Conservation (phyloP, 2,888 invertebrate species). For the Hypercompe scribonia region DNA sequence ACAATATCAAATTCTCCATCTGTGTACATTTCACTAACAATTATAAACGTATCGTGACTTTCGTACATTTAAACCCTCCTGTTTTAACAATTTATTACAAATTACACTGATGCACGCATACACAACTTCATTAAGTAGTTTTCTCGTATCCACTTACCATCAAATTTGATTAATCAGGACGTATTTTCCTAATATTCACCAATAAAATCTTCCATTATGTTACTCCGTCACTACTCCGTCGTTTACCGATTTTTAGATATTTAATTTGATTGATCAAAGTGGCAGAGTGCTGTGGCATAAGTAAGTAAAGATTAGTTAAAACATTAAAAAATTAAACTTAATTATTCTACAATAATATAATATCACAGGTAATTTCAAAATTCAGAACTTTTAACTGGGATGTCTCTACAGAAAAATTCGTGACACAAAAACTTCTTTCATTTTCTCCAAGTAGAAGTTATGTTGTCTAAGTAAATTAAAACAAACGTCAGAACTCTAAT, state of each 20-base stretch:
- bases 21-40: conserved; percentile 1
- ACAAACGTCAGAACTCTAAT: background rate
- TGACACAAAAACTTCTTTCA: background rate
- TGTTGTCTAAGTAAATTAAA: conserved; percentile 1
- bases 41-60: conserved; percentile 19
- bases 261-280: background rate
- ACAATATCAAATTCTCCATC: conserved; percentile 2
- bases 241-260: background rate
- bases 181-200: background rate
- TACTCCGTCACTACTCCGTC: background rate
- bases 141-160: background rate
- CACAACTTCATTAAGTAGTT: background rate
- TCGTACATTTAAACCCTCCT: conserved; percentile 3
- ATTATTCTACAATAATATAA: no score
- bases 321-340: no score
- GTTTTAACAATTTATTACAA: conserved; percentile 10
- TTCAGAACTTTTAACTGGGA: background rate
- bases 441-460: background rate
- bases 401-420: background rate
- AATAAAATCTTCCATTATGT: background rate
- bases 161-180: background rate
- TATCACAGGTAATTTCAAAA: background rate
- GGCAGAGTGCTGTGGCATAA: background rate
- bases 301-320: background rate
- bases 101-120: conserved; percentile 21